Evolutionary conservation across 53 echinoderm and acorn worm genomes (phyloP).

Genomic region (Echinometra lucunter): DNA sequence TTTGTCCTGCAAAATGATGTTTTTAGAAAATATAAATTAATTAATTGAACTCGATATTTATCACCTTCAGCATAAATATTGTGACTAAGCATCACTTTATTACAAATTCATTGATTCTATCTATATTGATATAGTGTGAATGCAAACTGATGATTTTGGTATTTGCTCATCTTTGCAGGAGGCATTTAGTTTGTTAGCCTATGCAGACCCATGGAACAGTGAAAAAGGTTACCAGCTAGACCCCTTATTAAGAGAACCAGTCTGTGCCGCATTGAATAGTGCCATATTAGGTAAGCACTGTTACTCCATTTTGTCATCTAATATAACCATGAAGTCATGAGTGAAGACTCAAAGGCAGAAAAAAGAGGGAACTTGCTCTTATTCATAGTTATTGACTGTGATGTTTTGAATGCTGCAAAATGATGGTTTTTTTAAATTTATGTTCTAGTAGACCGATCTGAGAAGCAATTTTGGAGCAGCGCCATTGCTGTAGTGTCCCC

Average conservation of each 20-base stretch:
- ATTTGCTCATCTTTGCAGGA: constrained; percentile 71
- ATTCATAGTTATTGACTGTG: not conserved
- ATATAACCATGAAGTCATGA: not conserved
- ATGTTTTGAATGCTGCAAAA: not conserved
- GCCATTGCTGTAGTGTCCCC: too few relatives aligned
- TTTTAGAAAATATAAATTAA: too few relatives aligned
- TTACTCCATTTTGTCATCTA: not conserved
- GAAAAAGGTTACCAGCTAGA: constrained; percentile 98
- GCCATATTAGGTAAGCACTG: constrained; percentile 94
- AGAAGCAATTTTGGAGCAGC: too few relatives aligned
- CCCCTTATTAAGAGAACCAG: constrained; percentile 97
- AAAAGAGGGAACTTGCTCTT: not conserved
- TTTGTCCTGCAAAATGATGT: too few relatives aligned
- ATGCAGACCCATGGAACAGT: constrained; percentile 99
- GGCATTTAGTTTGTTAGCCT: constrained; percentile 99
- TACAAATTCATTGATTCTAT: too few relatives aligned
- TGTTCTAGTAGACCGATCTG: too few relatives aligned
- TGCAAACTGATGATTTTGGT: not conserved
- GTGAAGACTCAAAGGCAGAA: not conserved
- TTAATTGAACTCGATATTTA: too few relatives aligned
- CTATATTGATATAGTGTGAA: not conserved
- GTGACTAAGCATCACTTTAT: too few relatives aligned
- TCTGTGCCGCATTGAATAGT: constrained; percentile 99
- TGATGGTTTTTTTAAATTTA: too few relatives aligned
- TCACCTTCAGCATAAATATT: too few relatives aligned